Base-by-base conservation (phyloP, 1,140 invertebrate genomes). In the Metopolophium dirhodum region DNA sequence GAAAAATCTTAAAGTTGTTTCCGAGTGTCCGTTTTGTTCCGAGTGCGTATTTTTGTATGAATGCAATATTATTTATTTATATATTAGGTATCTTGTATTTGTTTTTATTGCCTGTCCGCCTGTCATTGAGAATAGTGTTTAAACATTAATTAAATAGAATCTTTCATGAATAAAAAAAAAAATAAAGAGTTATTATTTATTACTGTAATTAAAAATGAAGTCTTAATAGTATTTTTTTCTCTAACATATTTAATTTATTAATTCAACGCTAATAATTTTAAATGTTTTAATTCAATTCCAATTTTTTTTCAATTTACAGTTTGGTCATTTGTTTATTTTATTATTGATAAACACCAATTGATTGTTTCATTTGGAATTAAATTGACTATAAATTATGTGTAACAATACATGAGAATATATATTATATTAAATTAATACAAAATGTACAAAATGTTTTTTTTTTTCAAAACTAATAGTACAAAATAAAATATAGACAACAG, bases 31-130 rank as follows among this genome's bases (percentile, higher is more conserved):
- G 91, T 85, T 93, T 93, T 93, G 91, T 93, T 93, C 91, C 49
- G 82, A 85, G 82, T 93, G 91, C n/a, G 91, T 93, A 93, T 93
- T 93, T 93, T 93, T 93, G 91, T 93, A 93, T 93, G 91, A 93
- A 93, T 93, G 91, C 91, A 86, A 83, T 54, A 93, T 86, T 93
- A 86, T 93, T 93, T 93, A 93, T 93, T 93, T 85, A 92, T 77
- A n/a, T 77, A n/a, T 85, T 93, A 93, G 91, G 91, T 83, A 83
- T 57, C 49, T 85, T 37, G 49, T 92, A 93, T 85, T 93, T 54
- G 82, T 93, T 93, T 93, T 85, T 51, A 93, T 85, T 93, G 91
- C 49, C 91, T 93, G 91, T 93, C 49, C 35, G 91, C 11, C 91
- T 93, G 91, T 93, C 91, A 85, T 85, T 93, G 47, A 83, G 47